Conservation (phyloP, 1,140 invertebrate genomes). For the Aphelenchoides besseyi region DNA sequence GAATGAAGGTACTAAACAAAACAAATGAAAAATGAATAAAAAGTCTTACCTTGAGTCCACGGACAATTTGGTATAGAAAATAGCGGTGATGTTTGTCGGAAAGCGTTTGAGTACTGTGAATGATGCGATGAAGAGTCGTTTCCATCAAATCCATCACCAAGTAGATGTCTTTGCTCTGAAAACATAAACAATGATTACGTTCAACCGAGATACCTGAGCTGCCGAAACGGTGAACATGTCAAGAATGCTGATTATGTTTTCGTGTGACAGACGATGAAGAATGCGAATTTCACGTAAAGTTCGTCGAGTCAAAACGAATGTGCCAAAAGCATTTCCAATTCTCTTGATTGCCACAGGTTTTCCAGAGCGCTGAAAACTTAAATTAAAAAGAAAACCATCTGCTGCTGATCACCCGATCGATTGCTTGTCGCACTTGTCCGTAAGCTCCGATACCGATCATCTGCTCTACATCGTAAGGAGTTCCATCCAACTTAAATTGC, state of each 20-base stretch:
- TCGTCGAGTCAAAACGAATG: conserved; percentile 64
- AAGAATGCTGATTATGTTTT: conserved; percentile 65
- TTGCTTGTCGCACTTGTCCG: conserved; percentile 38
- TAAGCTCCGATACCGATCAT: conserved; percentile 43
- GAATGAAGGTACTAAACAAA: conserved; percentile 65
- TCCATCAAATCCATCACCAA: conserved; percentile 68
- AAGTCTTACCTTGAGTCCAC: conserved; percentile 63
- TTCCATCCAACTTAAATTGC: conserved; percentile 38
- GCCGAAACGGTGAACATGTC: conserved; percentile 64
- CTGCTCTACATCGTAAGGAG: conserved; percentile 38
- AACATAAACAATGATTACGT: conserved; percentile 7
- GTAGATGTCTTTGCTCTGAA: conserved; percentile 64
- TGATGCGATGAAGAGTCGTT: conserved; percentile 66
- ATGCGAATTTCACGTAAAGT: conserved; percentile 67
- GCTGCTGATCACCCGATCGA: conserved; percentile 28
- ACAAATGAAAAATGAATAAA: conserved; percentile 13
- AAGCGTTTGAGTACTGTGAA: conserved; percentile 65
- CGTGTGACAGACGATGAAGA: conserved; percentile 65
- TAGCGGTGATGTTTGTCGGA: conserved; percentile 63
- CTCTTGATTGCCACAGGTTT: conserved; percentile 66
- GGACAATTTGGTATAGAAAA: conserved; percentile 66
- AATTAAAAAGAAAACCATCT: conserved; percentile 23
- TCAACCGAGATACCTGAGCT: conserved; percentile 26
- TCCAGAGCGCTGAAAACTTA: conserved; percentile 30
- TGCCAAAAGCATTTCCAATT: conserved; percentile 63